Conservation (phyloP, 2,113 vertebrate genomes). For the Notothenia rossii region DNA sequence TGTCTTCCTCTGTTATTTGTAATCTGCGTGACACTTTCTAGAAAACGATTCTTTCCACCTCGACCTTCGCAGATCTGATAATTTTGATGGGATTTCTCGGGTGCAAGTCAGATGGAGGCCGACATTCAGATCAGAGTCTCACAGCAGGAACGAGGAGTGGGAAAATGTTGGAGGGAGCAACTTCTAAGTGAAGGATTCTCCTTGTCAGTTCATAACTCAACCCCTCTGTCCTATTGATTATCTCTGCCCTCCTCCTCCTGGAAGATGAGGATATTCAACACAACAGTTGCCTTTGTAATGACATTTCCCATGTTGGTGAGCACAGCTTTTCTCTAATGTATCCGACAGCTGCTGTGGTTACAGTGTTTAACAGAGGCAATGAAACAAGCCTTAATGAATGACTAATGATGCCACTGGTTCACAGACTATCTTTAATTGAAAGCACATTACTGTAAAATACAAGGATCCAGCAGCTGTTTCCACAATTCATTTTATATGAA, state of each 20-base stretch:
- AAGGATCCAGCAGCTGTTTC: not conserved
- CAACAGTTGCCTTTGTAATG: not conserved
- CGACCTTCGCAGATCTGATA: conserved; percentile 38
- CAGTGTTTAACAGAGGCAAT: not conserved
- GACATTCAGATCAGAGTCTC: conserved; percentile 6
- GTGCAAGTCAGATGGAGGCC: conserved; percentile 1
- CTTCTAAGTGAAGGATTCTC: not conserved
- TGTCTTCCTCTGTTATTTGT: not conserved
- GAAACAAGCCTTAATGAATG: conserved; percentile 2
- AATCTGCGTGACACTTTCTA: not conserved
- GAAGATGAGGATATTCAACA: too few species aligned
- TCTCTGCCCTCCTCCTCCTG: not conserved
- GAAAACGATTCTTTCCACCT: conserved; percentile 8
- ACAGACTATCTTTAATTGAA: conserved; percentile 20
- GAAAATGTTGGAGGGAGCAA: not conserved
- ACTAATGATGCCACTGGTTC: not conserved
- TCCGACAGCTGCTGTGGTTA: not conserved
- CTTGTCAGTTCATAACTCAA: conserved; percentile 21
- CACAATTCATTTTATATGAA: not conserved
- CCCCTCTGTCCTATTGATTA: conserved; percentile 40
- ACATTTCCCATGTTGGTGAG: not conserved
- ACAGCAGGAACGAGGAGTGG: not conserved
- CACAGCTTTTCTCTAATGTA: not conserved
- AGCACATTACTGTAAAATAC: conserved; percentile 1
- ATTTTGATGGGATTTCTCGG: not conserved